Conservation (phyloP, 2,888 invertebrate species). For the Drosophila glabriapex region DNA sequence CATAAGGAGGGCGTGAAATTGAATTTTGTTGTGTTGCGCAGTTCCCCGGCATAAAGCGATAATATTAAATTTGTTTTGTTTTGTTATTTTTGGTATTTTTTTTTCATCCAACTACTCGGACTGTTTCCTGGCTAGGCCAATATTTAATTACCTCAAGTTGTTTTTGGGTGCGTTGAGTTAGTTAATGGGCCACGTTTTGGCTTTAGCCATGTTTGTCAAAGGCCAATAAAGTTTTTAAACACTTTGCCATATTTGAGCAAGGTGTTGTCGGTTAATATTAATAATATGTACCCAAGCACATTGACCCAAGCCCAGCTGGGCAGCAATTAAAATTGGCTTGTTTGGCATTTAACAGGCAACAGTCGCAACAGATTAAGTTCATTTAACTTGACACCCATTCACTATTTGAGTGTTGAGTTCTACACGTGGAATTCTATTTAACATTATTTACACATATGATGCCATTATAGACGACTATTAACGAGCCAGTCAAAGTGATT, state of each 20-base stretch:
- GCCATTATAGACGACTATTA: conserved; percentile 56
- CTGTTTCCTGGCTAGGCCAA: conserved; percentile 30
- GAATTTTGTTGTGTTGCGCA: conserved; percentile 26
- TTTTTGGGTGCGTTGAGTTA: conserved; percentile 33
- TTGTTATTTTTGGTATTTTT: conserved; percentile 1
- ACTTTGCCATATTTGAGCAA: conserved; percentile 1
- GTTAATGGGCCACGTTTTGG: conserved; percentile 7
- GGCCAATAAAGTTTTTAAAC: conserved; percentile 28
- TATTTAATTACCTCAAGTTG: conserved; percentile 46
- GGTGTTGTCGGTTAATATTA: conserved; percentile 5
- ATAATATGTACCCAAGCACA: conserved; percentile 31
- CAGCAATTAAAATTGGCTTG: conserved; percentile 30
- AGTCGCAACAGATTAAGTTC: conserved; percentile 39
- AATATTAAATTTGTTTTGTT: neutral
- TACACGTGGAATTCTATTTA: conserved; percentile 6
- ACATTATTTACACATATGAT: conserved; percentile 28
- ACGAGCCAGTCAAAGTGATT: conserved; percentile 8
- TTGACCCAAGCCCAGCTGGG: conserved; percentile 51
- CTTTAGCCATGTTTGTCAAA: conserved; percentile 32
- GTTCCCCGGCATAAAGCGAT: conserved; percentile 18
- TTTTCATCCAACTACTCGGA: neutral
- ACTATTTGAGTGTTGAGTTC: conserved; percentile 1
- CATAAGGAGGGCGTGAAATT: conserved; percentile 43
- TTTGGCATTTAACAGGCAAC: conserved; percentile 27
- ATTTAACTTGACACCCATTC: conserved; percentile 27